Evolutionary conservation across 2,113 vertebrate species (phyloP), one percentile per base, ranked within the genome.

Genomic region (Cavia porcellus): DNA sequence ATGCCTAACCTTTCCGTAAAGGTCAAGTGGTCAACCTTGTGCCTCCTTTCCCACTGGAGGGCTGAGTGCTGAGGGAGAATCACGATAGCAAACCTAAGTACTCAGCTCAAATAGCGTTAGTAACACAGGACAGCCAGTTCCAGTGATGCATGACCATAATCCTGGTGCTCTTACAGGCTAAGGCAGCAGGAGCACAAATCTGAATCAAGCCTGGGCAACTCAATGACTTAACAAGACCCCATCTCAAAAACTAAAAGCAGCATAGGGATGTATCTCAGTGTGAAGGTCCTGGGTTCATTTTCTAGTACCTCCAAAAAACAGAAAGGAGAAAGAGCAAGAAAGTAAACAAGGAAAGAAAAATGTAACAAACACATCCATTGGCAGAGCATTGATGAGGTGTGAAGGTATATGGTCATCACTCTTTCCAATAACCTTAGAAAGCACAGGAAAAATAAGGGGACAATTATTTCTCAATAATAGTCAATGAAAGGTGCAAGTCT

Each of bases 371-470:
- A 9, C 62, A 79, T 93, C n/a, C n/a, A 52, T 61, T 50, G 61
- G 52, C 74, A 93, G 38, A 74, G 50, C 55, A 79, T 11, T 30
- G 28, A 20, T 68, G 66, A 86, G 28, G 20, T 89, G 38, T 83
- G 30, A 90, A 79, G 5, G 28, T 1, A 35, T 24, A n/a, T 1
- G 13, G 14, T 82, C 19, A 35, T 45, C 13, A 32, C 17, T 64
- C 17, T 50, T 81, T 62, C 87, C 50, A 96, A 96, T 95, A 86
- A 79, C 42, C 83, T 70, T 45, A 86, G 66, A 79, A 61, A 89
- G 52, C 8, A 35, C 66, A 47, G 11, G 15, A 77, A 12, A 72
- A 35, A 66, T 72, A 59, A 47, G 32, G 66, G 57, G 25, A 93
- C 45, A 62, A 62, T 14, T 50, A 59, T 83, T 86, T 92, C 74